Evolutionary conservation across 30 jellyfish, hydroid and myxozoan genomes (phyloP), one percentile per base, ranked within the genome.

Genomic region (Turritopsis dohrnii): DNA sequence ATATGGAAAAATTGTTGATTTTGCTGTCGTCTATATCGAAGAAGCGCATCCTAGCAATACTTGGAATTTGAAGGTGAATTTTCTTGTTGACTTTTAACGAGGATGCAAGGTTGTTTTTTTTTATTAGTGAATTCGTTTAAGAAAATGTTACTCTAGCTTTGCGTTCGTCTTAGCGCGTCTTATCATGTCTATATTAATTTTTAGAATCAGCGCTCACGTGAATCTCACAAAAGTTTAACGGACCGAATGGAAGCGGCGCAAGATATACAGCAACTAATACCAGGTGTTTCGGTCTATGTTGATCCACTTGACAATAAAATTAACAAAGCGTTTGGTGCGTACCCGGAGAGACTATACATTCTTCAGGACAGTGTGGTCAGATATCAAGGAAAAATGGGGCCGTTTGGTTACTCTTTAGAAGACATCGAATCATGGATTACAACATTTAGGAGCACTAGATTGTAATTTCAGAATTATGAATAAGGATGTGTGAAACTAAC

Each of bases 41-140:
- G 97, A 91, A 85, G 97, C 97, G 1, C 97, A 91, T 71, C 95
- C 97, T 21, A 27, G 65, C 7, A 93, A 87, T 66, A 93, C 86
- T 28, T 91, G 97, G 97, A 52, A 73, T n/a, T 80, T 91, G 74
- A 72, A 91, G 90, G 97, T 91, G 86, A 71, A 28, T 29, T 22
- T 0, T 30, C 24, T 21, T 21, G 73, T 60, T 18, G 0, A 60
- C 0, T 21, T 60, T 60, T 60, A 60, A 18, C 21, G 19, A 18
- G 73, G 19, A 60, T 69, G 22, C 77, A 7, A 21, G 28, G 16
- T 69, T 23, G 77, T n/a, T 69, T n/a, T 69, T 8, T 8, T 69
- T 69, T 69, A 9, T 27, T 69, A 0, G 30, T 69, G 16, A 0
- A n/a, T 69, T n/a, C 0, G 77, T n/a, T n/a, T 69, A 60, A 60